phyloP scores from a whole-genome alignment of 2,797 vertebrate genomes.

The Eulemur albifrons region DNA sequence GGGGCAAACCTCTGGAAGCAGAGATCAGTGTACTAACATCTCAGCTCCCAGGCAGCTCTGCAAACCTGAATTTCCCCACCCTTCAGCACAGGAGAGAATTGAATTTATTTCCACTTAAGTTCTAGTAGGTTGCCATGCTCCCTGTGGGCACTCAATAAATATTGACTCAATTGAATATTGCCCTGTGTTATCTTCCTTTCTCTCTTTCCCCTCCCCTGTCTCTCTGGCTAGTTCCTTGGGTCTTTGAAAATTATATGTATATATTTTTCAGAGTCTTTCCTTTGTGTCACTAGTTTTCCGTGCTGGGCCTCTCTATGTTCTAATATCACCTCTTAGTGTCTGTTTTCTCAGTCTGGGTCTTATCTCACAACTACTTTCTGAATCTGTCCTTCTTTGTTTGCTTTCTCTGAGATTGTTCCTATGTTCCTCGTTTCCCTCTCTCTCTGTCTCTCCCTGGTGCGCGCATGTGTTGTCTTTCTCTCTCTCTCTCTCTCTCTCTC shows the following conservation, averaged over 20 bases:
- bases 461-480: neutral
- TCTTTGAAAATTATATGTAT: neutral
- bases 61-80: neutral
- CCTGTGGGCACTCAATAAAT: constrained; percentile 20
- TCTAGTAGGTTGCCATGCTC: neutral
- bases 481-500: neutral
- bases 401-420: neutral
- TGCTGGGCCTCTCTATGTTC: neutral
- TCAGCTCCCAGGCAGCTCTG: neutral
- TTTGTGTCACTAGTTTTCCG: neutral
- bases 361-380: neutral
- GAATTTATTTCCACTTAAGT: constrained; percentile 59
- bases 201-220: neutral
- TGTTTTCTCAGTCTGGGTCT: neutral
- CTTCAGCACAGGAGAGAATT: constrained; percentile 24
- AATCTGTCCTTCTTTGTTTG: neutral
- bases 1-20: neutral
- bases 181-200: neutral
- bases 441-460: neutral
- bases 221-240: neutral
- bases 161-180: neutral
- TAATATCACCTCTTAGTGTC: neutral
- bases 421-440: neutral
- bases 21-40: neutral
- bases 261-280: neutral